These are phyloP conservation scores for Arenicola marina DNA, from an alignment of 2,888 invertebrate genomes.

Conservation along the genomic window DNA sequence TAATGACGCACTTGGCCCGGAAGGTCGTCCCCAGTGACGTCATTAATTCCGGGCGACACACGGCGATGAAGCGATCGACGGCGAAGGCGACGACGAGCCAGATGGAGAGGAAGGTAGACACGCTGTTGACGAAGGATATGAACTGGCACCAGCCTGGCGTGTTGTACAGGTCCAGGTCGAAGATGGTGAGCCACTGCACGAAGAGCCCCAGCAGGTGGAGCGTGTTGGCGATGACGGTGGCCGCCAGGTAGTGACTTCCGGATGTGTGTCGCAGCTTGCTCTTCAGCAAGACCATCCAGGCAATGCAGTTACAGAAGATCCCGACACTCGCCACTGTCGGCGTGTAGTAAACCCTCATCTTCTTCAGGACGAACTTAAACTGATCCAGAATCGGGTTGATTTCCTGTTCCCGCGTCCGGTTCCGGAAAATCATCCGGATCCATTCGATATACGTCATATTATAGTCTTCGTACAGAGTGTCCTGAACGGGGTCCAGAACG, in stretches of 20 bases:
- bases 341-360: conserved; percentile 11
- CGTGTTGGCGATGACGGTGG: conserved; percentile 6
- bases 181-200: conserved; percentile 9
- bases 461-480: background rate
- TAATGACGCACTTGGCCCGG: conserved; percentile 8
- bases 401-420: background rate
- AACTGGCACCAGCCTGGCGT: conserved; percentile 16
- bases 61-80: conserved; percentile 11
- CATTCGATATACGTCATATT: background rate
- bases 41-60: background rate
- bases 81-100: conserved; percentile 17
- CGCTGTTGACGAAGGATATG: conserved; percentile 12
- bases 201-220: conserved; percentile 7
- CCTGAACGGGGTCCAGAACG: no score
- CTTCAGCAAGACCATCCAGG: background rate
- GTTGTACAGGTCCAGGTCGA: conserved; percentile 7
- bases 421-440: background rate
- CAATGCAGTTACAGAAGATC: conserved; percentile 7
- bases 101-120: conserved; percentile 10
- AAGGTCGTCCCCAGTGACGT: conserved; percentile 2
- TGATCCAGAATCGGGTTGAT: background rate
- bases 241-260: conserved; percentile 8
- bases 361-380: background rate
- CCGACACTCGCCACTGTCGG: conserved; percentile 2
- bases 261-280: background rate